Conservation (phyloP, 92 coral and sea anemone species). For the Epizoanthus illoricatus region DNA sequence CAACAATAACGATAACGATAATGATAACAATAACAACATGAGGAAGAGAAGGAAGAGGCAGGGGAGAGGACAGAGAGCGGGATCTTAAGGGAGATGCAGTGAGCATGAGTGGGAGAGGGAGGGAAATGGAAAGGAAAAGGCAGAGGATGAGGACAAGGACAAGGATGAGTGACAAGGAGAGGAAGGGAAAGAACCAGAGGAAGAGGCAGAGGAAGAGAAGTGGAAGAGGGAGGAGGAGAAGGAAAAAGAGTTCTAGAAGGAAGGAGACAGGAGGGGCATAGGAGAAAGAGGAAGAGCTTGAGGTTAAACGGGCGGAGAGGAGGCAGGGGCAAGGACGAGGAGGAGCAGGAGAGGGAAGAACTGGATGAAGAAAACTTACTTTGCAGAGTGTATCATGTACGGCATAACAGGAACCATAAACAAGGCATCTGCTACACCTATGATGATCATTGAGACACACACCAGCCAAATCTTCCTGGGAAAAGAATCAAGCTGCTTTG, state of each 20-base stretch:
- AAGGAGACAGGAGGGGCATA: not conserved
- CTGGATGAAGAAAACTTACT: constrained; percentile 6
- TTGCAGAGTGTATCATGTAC: constrained; percentile 27
- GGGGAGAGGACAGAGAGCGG: too few species aligned
- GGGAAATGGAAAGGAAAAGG: too few species aligned
- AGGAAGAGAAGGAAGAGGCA: too few species aligned
- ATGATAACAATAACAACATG: too few species aligned
- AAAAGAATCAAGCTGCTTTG: not conserved
- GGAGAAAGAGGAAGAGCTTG: not conserved
- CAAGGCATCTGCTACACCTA: constrained; percentile 22
- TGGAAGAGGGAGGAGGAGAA: not conserved
- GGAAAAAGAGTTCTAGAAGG: not conserved
- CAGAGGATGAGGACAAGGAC: too few species aligned
- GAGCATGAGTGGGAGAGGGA: too few species aligned
- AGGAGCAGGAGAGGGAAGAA: not conserved
- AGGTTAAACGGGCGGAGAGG: not conserved
- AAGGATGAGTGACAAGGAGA: not conserved
- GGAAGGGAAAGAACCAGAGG: not conserved
- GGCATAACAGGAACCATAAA: constrained; percentile 36
- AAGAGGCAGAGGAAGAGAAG: not conserved
- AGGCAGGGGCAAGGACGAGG: not conserved
- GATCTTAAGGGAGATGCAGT: too few species aligned
- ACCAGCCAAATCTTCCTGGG: constrained; percentile 33
- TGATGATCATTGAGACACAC: constrained; percentile 17
- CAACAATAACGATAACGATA: too few species aligned